Conservation (phyloP, 2,113 vertebrate genomes). For the Seriola rivoliana region DNA sequence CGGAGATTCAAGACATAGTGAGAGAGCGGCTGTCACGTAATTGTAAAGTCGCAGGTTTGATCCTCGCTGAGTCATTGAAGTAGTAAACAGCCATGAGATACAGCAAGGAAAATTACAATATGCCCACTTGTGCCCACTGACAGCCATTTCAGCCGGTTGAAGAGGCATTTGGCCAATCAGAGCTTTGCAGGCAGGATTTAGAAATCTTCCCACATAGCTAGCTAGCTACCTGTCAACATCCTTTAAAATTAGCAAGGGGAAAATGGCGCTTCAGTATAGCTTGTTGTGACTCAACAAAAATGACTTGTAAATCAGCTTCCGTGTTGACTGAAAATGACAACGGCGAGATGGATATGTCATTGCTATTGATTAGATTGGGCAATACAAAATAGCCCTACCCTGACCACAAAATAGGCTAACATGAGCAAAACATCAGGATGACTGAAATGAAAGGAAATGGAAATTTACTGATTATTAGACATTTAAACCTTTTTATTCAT, state of each 20-base stretch:
- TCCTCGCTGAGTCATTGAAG: conserved; percentile 1
- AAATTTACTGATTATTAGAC: neutral
- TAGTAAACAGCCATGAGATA: conserved; percentile 10
- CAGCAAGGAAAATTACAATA: neutral
- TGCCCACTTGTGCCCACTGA: neutral
- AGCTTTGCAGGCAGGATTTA: no score
- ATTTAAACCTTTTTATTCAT: no score
- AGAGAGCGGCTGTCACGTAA: neutral
- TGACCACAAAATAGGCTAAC: no score
- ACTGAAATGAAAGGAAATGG: no score
- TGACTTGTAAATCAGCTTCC: no score
- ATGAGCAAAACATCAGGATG: no score
- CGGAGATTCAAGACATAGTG: neutral
- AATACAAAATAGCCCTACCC: neutral
- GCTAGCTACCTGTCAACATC: neutral
- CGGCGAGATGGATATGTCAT: no score
- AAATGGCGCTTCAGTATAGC: no score
- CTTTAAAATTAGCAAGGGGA: no score
- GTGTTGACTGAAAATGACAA: neutral
- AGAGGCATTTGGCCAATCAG: no score
- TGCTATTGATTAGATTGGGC: neutral
- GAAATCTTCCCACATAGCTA: no score
- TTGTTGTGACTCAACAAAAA: no score
- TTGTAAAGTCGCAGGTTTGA: conserved; percentile 29
- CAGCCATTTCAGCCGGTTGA: neutral